A percentile compares a stretch with the other conserved stretches of the same genome.
These are phyloP conservation scores for Gouania willdenowi DNA, from an alignment of 2,797 vertebrate species.

Conservation along the genomic window DNA sequence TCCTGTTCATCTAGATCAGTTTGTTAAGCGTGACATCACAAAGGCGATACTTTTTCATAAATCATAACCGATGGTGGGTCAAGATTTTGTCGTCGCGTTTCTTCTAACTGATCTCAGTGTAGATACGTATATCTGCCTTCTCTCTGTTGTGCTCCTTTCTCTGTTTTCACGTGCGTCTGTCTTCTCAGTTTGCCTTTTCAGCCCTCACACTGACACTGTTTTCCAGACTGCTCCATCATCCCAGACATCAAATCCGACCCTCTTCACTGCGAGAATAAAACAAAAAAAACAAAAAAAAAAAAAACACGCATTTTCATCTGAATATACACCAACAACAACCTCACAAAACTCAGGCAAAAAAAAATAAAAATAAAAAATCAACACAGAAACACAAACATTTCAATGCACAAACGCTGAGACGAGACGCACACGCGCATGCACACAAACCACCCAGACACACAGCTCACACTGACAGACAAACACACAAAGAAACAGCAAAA, in stretches of 20 bases:
- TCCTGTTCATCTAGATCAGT: constrained; percentile 62
- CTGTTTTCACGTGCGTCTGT: constrained; percentile 44
- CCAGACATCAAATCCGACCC: constrained; percentile 64
- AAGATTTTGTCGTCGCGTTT: background rate
- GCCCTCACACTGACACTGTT: constrained; percentile 60
- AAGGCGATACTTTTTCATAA: constrained; percentile 29
- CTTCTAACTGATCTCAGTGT: constrained; percentile 23
- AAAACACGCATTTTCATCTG: constrained; percentile 59
- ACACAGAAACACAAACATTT: constrained; percentile 60
- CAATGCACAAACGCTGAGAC: constrained; percentile 50
- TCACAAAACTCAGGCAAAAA: constrained; percentile 59
- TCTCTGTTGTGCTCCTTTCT: constrained; percentile 13
- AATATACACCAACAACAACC: constrained; percentile 65
- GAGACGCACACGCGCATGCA: constrained; percentile 19
- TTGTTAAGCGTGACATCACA: constrained; percentile 52
- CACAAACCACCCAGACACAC: constrained; percentile 50
- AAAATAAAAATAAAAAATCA: constrained; percentile 11
- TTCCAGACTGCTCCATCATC: constrained; percentile 63
- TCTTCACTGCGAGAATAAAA: constrained; percentile 52
- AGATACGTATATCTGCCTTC: constrained; percentile 23
- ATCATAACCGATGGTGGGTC: constrained; percentile 32
- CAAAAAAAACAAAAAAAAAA: constrained; percentile 41
- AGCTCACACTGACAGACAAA: constrained; percentile 55
- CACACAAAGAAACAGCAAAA: constrained; percentile 70
- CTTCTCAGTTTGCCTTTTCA: constrained; percentile 60